A percentile compares a stretch with the other conserved stretches of the same genome.
Evolutionary conservation across 2,113 vertebrate species (phyloP).

Genomic region (Brachirus orientalis): DNA sequence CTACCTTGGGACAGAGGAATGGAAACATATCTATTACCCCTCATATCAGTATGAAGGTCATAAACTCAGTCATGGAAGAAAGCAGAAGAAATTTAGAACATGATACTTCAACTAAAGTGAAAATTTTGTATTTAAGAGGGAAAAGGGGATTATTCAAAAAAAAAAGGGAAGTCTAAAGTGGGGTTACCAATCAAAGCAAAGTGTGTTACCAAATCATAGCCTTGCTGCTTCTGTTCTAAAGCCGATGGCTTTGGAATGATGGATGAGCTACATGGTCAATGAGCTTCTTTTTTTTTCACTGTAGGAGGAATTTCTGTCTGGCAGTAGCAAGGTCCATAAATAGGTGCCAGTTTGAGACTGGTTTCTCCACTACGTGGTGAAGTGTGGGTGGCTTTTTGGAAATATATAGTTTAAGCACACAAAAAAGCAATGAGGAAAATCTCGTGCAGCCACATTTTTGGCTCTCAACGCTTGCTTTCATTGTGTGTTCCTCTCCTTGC

Average conservation of each 20-base stretch:
- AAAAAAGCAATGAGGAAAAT: constrained; percentile 75
- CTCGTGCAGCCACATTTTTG: constrained; percentile 64
- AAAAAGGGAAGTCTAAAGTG: constrained; percentile 51
- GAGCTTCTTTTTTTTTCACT: constrained; percentile 71
- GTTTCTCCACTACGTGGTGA: constrained; percentile 70
- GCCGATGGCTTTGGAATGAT: constrained; percentile 77
- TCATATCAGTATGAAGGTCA: constrained; percentile 3
- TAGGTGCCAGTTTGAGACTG: constrained; percentile 79
- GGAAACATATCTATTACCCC: not conserved
- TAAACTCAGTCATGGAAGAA: too few species aligned
- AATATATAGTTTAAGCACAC: constrained; percentile 56
- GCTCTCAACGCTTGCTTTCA: constrained; percentile 40
- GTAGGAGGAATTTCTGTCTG: constrained; percentile 74
- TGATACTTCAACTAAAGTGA: constrained; percentile 18
- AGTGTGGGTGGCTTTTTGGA: constrained; percentile 80
- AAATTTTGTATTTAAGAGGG: constrained; percentile 17
- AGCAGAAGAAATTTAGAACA: constrained; percentile 8
- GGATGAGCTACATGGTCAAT: constrained; percentile 72
- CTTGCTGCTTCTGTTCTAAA: constrained; percentile 71
- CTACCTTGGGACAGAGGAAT: not conserved
- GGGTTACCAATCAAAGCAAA: constrained; percentile 63
- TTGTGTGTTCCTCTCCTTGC: constrained; percentile 37
- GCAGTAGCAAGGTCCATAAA: constrained; percentile 80
- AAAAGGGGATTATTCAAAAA: constrained; percentile 35
- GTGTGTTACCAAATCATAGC: constrained; percentile 71